Evolutionary conservation across 1,140 invertebrate species (phyloP).

Genomic region (Drosophila varians): DNA sequence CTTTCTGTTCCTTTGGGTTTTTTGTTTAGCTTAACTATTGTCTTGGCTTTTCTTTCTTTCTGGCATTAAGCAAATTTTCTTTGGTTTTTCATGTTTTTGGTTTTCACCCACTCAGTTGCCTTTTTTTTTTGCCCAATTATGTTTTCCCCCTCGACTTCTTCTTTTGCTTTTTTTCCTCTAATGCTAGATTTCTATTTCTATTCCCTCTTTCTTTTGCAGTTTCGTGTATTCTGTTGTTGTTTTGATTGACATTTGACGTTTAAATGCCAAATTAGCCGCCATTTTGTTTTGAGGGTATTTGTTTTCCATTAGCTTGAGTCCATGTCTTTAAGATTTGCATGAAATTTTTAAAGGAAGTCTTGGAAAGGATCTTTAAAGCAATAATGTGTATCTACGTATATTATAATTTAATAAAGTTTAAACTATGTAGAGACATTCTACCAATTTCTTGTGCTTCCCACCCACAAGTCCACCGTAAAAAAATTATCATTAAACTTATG

Average conservation of each 20-base stretch:
- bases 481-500: slow-evolving; percentile 69
- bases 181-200: slow-evolving; percentile 17
- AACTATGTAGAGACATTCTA: background rate
- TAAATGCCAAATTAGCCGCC: slow-evolving; percentile 77
- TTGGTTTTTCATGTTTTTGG: slow-evolving; percentile 42
- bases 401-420: slow-evolving; percentile 2
- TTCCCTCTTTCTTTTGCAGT: slow-evolving; percentile 13
- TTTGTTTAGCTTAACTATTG: slow-evolving; percentile 32
- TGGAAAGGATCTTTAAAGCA: slow-evolving; percentile 22
- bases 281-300: slow-evolving; percentile 44
- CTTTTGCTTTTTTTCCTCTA: slow-evolving; percentile 13
- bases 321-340: slow-evolving; percentile 45
- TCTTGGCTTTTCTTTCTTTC: slow-evolving; percentile 19
- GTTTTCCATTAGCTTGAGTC: slow-evolving; percentile 19
- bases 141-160: slow-evolving; percentile 46
- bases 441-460: background rate
- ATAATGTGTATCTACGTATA: slow-evolving; percentile 42
- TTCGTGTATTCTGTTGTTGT: slow-evolving; percentile 28
- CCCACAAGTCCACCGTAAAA: background rate
- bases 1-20: slow-evolving; percentile 15
- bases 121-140: slow-evolving; percentile 77
- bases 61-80: slow-evolving; percentile 74
- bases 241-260: slow-evolving; percentile 79
- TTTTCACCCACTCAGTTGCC: slow-evolving; percentile 32
- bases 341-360: slow-evolving; percentile 16